These are phyloP conservation scores for Eremobia ochroleuca DNA, from an alignment of 2,888 invertebrate species.

Conservation along the genomic window DNA sequence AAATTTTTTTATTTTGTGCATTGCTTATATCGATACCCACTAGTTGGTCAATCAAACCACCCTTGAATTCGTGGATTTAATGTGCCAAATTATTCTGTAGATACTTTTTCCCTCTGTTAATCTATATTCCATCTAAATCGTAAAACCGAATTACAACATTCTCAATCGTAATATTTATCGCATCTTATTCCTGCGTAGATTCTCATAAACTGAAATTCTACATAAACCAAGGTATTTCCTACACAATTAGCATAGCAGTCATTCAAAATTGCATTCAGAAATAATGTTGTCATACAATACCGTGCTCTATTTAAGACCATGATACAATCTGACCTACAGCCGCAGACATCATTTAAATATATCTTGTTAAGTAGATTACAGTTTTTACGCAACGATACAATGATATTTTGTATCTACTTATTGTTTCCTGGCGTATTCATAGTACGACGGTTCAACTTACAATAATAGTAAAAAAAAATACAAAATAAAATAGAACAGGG, in stretches of 20 bases:
- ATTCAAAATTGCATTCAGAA: constrained; percentile 61
- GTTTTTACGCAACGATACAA: constrained; percentile 76
- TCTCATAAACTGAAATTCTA: background rate
- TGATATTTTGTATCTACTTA: constrained; percentile 63
- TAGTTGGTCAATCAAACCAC: background rate
- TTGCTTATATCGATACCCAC: background rate
- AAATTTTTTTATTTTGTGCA: background rate
- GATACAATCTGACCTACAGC: constrained; percentile 78
- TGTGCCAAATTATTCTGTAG: background rate
- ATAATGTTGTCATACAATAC: constrained; percentile 71
- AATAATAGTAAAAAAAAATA: background rate
- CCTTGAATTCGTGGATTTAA: background rate
- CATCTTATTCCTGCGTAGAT: background rate
- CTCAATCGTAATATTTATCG: background rate
- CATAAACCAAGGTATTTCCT: constrained; percentile 20
- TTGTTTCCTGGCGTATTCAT: constrained; percentile 72
- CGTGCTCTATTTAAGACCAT: constrained; percentile 74
- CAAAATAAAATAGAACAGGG: too few relatives aligned
- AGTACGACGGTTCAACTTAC: constrained; percentile 44
- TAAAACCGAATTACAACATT: background rate
- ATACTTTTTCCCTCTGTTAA: background rate
- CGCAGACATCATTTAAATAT: constrained; percentile 75
- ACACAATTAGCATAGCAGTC: constrained; percentile 34
- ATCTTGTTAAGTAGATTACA: constrained; percentile 79
- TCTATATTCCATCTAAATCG: background rate